Conservation (phyloP, 2,888 invertebrate species). For the Caprella mutica region DNA sequence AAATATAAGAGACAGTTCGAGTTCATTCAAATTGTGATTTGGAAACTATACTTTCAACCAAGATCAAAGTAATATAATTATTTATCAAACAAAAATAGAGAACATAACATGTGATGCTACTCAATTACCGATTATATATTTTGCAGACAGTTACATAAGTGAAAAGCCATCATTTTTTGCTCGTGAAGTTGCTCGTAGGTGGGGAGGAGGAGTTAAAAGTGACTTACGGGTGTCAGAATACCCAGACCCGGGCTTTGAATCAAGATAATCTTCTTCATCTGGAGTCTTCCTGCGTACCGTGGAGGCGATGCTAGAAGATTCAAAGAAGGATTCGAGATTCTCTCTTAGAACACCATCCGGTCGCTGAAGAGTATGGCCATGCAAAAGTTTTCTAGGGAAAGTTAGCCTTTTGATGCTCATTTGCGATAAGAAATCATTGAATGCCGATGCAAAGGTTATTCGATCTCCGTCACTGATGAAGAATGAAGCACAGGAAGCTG, state of each 20-base stretch:
- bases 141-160: too few species aligned
- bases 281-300: constrained; percentile 5
- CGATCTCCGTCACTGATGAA: constrained; percentile 15
- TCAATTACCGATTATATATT: too few species aligned
- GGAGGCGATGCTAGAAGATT: constrained; percentile 1
- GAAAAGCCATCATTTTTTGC: too few species aligned
- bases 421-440: constrained; percentile 11
- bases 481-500: constrained; percentile 10
- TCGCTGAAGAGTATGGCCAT: neutral
- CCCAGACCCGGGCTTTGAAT: neutral
- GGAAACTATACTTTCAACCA: too few species aligned
- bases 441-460: neutral
- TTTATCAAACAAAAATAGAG: too few species aligned
- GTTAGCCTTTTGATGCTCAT: constrained; percentile 12
- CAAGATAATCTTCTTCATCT: neutral
- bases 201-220: neutral
- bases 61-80: too few species aligned
- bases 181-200: neutral
- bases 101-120: too few species aligned
- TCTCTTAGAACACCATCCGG: constrained; percentile 8
- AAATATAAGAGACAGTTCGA: too few species aligned
- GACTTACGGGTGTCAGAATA: constrained; percentile 5
- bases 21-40: too few species aligned
- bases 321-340: constrained; percentile 8
- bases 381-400: constrained; percentile 5